Evolutionary conservation across 2,797 vertebrate species (phyloP).

Genomic region (Rousettus madagascariensis): DNA sequence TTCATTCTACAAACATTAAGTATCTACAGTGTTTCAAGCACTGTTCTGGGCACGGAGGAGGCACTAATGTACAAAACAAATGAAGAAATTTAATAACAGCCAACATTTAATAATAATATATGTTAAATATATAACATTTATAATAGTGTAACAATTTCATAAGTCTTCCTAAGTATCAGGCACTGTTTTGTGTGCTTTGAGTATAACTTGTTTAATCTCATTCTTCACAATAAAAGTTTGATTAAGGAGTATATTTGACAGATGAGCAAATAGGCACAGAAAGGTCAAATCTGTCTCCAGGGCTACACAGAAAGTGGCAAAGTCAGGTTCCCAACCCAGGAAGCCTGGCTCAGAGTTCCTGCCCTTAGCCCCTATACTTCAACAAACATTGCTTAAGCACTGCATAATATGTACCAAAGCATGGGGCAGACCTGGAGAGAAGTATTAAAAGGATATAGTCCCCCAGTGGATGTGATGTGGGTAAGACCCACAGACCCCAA

Average conservation of each 20-base stretch:
- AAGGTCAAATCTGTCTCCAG: neutral
- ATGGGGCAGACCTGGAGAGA: neutral
- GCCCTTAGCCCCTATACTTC: neutral
- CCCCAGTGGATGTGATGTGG: neutral
- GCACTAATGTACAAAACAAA: neutral
- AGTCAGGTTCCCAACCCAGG: neutral
- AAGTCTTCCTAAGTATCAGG: neutral
- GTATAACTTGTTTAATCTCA: neutral
- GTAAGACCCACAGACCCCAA: neutral
- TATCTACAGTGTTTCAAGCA: neutral
- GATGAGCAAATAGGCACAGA: neutral
- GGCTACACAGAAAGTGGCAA: neutral
- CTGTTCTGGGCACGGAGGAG: neutral
- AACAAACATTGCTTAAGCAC: neutral
- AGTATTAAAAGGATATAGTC: neutral
- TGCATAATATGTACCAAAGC: neutral
- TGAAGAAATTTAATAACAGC: neutral
- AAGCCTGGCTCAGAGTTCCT: neutral
- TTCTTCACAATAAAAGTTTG: conserved; percentile 17
- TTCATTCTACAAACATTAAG: neutral
- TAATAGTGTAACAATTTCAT: neutral
- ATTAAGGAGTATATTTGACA: neutral
- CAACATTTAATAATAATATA: neutral
- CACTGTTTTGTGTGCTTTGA: neutral
- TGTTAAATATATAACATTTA: neutral